Conservation (phyloP, 2,113 vertebrate genomes). For the Danionella cerebrum region DNA sequence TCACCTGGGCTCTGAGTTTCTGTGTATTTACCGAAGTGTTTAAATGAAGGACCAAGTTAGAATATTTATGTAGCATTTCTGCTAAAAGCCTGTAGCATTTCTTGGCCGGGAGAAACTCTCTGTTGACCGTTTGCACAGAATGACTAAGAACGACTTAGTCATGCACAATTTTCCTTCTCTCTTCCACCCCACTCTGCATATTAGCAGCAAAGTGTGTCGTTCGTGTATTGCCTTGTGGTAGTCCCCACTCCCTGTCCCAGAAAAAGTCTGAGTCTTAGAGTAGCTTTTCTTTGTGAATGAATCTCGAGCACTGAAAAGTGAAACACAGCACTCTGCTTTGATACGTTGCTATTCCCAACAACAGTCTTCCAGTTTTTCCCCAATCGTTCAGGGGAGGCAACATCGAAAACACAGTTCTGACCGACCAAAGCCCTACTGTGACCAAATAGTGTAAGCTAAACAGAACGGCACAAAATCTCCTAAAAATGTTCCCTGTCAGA, state of each 20-base stretch:
- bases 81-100: conserved; percentile 73
- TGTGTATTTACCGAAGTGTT: conserved; percentile 12
- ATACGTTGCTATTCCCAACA: conserved; percentile 30
- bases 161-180: conserved; percentile 25
- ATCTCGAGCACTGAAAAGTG: not conserved
- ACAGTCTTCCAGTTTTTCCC: conserved; percentile 40
- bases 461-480: conserved; percentile 12
- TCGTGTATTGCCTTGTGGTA: conserved; percentile 23
- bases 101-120: conserved; percentile 61
- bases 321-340: conserved; percentile 1
- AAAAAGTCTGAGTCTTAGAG: not conserved
- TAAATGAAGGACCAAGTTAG: conserved; percentile 49
- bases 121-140: conserved; percentile 50
- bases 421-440: conserved; percentile 35
- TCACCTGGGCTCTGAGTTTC: conserved; percentile 32
- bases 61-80: conserved; percentile 72
- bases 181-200: conserved; percentile 10
- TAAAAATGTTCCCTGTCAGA: not conserved
- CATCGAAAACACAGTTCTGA: conserved; percentile 24
- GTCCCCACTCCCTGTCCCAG: not conserved
- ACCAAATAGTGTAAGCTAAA: conserved; percentile 31
- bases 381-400: conserved; percentile 21
- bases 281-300: not conserved
- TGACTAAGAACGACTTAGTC: conserved; percentile 49
- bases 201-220: conserved; percentile 11